Percentiles rank a stretch among this genome's conserved stretches.
phyloP scores from a whole-genome alignment of 2,797 vertebrate genomes.

The Galagoides demidoff region DNA sequence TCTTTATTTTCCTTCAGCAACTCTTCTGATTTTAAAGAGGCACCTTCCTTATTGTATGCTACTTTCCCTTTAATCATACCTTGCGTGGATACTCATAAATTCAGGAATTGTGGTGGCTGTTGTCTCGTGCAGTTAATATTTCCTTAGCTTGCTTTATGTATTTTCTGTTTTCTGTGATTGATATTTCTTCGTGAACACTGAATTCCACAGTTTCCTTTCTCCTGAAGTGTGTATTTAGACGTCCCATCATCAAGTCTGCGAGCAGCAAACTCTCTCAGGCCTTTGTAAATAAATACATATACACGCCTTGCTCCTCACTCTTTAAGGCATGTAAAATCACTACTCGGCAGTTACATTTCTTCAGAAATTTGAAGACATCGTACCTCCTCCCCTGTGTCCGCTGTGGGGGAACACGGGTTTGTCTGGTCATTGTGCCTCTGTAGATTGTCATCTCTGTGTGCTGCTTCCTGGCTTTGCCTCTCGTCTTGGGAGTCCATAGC shows the following conservation, averaged over 20 bases:
- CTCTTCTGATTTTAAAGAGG: neutral
- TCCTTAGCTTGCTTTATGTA: neutral
- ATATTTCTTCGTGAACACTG: no score
- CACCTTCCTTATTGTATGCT: no score
- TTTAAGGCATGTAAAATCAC: no score
- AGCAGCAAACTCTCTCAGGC: neutral
- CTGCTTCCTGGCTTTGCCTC: fast-evolving
- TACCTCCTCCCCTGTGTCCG: fast-evolving
- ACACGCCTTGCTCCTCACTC: neutral
- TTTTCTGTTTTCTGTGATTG: fast-evolving
- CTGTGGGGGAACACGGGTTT: no score
- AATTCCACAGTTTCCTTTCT: fast-evolving
- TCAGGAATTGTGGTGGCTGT: neutral
- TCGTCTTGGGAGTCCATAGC: fast-evolving
- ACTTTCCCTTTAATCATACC: neutral
- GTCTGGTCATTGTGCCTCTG: fast-evolving
- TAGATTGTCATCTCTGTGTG: neutral
- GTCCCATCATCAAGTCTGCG: neutral
- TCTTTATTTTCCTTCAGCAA: neutral
- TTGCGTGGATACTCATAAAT: no score
- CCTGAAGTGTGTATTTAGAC: no score
- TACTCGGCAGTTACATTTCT: neutral
- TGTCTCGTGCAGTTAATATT: no score
- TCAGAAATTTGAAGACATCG: neutral
- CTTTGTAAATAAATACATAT: no score